These are phyloP conservation scores for Cephus pulcher DNA, from an alignment of 2,888 invertebrate species.

Conservation along the genomic window DNA sequence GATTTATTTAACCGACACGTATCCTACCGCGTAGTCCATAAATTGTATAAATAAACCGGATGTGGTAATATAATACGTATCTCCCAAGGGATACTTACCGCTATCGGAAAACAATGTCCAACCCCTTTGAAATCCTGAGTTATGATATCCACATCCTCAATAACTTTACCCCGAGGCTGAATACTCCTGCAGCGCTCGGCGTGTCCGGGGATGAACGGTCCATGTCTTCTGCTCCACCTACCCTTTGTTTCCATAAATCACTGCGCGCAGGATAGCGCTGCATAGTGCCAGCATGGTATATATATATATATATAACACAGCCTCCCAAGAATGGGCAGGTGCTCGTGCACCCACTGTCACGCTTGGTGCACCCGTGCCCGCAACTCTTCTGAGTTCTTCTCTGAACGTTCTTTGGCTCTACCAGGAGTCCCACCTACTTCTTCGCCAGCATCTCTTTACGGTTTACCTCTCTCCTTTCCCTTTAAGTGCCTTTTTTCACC, in stretches of 20 bases:
- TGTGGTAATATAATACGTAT: not conserved
- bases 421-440: slow-evolving; percentile 34
- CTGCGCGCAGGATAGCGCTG: slow-evolving; percentile 16
- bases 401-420: slow-evolving; percentile 24
- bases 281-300: not conserved
- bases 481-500: slow-evolving; percentile 56
- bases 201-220: slow-evolving; percentile 18
- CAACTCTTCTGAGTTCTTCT: slow-evolving; percentile 35
- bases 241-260: slow-evolving; percentile 58
- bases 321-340: slow-evolving; percentile 62
- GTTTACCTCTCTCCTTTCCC: slow-evolving; percentile 26
- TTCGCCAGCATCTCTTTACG: slow-evolving; percentile 31
- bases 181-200: not conserved
- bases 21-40: not conserved
- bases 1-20: not conserved
- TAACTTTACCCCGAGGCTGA: slow-evolving; percentile 11
- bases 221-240: slow-evolving; percentile 40
- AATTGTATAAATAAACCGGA: not conserved
- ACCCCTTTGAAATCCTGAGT: slow-evolving; percentile 22
- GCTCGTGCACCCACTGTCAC: slow-evolving; percentile 64
- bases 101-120: slow-evolving; percentile 7
- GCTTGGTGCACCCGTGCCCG: slow-evolving; percentile 62
- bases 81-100: not conserved
- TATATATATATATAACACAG: slow-evolving; percentile 13
- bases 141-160: slow-evolving; percentile 26